Conservation (phyloP, 2,797 vertebrate genomes). For the Scomberomorus guttatus region DNA sequence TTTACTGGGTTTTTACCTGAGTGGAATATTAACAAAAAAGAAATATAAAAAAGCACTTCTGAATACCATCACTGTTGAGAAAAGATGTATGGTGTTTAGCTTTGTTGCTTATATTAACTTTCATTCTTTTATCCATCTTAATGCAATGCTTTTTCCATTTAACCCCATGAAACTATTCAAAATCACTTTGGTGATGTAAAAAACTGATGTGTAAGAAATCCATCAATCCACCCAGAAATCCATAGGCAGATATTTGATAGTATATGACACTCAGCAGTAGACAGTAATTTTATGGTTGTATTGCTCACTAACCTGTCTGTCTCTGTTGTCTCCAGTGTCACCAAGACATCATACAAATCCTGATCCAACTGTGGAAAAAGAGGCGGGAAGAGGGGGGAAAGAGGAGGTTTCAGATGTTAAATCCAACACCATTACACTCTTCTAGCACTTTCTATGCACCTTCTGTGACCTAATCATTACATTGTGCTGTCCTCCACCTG, state of each 20-base stretch:
- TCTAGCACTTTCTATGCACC: background rate
- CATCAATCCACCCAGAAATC: no score
- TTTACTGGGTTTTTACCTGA: background rate
- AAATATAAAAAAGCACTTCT: background rate
- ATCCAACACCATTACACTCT: background rate
- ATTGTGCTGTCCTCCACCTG: background rate
- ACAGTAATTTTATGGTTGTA: no score
- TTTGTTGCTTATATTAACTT: no score
- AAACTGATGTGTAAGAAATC: no score
- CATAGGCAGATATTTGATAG: no score
- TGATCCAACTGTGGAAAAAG: conserved; percentile 88
- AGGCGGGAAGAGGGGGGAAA: conserved; percentile 9
- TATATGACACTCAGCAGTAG: background rate
- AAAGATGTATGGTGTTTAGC: background rate
- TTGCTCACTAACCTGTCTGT: conserved; percentile 71
- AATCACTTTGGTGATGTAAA: background rate
- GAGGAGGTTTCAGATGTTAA: background rate
- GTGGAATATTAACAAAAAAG: conserved; percentile 2
- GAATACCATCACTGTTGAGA: background rate
- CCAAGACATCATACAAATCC: conserved; percentile 89
- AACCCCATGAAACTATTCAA: background rate
- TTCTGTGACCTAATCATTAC: background rate
- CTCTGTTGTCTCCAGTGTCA: conserved; percentile 84
- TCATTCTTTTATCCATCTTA: no score
- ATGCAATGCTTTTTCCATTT: background rate